Conservation (phyloP, 2,888 invertebrate genomes). For the Gnatocerus cornutus region DNA sequence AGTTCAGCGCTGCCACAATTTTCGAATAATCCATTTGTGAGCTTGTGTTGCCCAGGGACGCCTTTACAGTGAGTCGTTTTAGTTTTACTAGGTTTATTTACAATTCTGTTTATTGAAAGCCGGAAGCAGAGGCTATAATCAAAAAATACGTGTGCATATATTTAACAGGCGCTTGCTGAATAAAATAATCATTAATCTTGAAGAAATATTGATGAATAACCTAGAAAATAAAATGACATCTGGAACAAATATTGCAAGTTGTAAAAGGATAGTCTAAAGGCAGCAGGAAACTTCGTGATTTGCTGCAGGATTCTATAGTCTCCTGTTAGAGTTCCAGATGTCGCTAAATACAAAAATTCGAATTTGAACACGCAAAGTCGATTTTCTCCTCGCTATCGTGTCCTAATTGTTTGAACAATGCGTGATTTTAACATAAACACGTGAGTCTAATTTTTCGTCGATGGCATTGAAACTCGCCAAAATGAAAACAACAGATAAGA, state of each 20-base stretch:
- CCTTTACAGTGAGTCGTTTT: constrained; percentile 22
- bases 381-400: too few species aligned
- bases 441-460: neutral
- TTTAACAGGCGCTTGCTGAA: neutral
- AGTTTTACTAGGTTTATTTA: neutral
- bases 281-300: too few species aligned
- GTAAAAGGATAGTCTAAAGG: neutral
- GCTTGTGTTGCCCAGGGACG: constrained; percentile 20
- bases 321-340: neutral
- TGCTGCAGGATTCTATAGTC: too few species aligned
- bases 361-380: too few species aligned
- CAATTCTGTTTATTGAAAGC: neutral
- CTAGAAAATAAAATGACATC: constrained; percentile 3
- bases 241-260: constrained; percentile 5
- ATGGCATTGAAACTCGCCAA: constrained; percentile 24
- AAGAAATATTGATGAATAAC: neutral
- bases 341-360: neutral
- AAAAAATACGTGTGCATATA: neutral
- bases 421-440: neutral
- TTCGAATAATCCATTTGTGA: constrained; percentile 25
- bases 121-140: neutral
- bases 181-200: neutral
- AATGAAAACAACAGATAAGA: constrained; percentile 40
- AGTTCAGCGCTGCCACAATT: constrained; percentile 25
- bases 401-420: too few species aligned